Percentiles rank a stretch among this genome's conserved stretches.
Conservation (phyloP, 2,888 invertebrate genomes). For the Lathronympha strigana region DNA sequence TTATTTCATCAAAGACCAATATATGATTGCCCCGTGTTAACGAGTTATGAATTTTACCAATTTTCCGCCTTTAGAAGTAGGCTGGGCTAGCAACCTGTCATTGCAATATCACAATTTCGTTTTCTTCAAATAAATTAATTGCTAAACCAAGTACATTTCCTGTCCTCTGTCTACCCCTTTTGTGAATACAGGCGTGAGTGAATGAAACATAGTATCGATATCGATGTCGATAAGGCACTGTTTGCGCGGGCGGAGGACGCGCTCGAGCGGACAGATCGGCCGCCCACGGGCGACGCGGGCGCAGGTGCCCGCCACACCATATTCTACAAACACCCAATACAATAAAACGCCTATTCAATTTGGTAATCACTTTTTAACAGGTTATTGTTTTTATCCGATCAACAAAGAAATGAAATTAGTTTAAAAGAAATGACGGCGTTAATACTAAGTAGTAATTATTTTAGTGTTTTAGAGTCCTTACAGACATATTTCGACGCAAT, state of each 20-base stretch:
- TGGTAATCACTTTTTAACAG: slow-evolving; percentile 18
- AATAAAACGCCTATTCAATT: slow-evolving; percentile 17
- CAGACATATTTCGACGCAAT: no score
- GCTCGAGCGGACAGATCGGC: slow-evolving; percentile 62
- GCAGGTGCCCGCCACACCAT: slow-evolving; percentile 52
- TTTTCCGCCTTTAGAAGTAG: no score
- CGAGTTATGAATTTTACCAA: no score
- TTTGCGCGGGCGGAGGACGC: slow-evolving; percentile 42
- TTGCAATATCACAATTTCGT: no score
- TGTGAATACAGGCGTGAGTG: no score
- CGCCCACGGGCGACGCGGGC: slow-evolving; percentile 69
- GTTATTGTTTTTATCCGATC: slow-evolving; percentile 10
- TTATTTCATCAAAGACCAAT: no score
- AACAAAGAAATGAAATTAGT: background rate
- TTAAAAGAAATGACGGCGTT: background rate
- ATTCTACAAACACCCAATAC: slow-evolving; percentile 4
- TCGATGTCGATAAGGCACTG: background rate
- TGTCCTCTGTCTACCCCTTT: no score
- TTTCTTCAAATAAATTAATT: no score
- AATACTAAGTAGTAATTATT: background rate
- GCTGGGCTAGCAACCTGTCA: no score
- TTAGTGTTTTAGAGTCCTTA: background rate
- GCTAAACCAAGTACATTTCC: no score
- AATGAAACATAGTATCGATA: background rate
- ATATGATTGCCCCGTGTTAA: no score